Base-by-base conservation (phyloP, 1,140 invertebrate species). In the Batillaria attramentaria region DNA sequence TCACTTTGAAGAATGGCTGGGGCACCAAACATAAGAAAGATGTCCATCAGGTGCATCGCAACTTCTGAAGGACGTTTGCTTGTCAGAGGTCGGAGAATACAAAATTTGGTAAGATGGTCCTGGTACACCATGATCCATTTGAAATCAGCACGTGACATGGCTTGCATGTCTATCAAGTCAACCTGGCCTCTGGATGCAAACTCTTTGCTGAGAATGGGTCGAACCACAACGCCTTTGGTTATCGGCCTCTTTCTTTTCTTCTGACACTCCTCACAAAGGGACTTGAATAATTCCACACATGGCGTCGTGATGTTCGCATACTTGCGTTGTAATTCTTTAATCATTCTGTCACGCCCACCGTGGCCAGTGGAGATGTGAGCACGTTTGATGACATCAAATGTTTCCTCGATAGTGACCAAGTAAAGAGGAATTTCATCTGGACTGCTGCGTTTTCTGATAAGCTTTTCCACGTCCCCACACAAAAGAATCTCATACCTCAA, bases 1-100 rank as follows among this genome's bases (percentile, higher is more conserved):
- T 85, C 80, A 33, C 42, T 62, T 39, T 86, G 85, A 5, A 85
- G 65, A 69, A 86, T 85, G 37, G 24, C 6, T 31, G 84, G 84
- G 24, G 83, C 79, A 41, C 84, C 83, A 73, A 85, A 72, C 3
- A 79, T 8, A n/a, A 62, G 24, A 65, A 84, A 84, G 3, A 84
- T 70, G 18, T 83, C 65, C 6, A 80, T 31, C 39, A 70, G 37
- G 0, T 70, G 31, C 3, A 37, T n/a, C n/a, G 62, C 62, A 13
- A 68, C 62, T 37, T 77, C 75, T 24, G n/a, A 37, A 2, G 62
- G 60, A 6, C 13, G 24, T 31, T 77, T 77, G 35, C 16, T 43
- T 54, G 13, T 72, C 33, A 78, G 43, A 41, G 77, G 46, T 72
- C 31, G 35, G 37, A 79, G 46, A 41, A 70, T 35, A 24, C 73